These are phyloP conservation scores for Cryptocheilus praepositus DNA, from an alignment of 2,888 invertebrate genomes.

Conservation along the genomic window DNA sequence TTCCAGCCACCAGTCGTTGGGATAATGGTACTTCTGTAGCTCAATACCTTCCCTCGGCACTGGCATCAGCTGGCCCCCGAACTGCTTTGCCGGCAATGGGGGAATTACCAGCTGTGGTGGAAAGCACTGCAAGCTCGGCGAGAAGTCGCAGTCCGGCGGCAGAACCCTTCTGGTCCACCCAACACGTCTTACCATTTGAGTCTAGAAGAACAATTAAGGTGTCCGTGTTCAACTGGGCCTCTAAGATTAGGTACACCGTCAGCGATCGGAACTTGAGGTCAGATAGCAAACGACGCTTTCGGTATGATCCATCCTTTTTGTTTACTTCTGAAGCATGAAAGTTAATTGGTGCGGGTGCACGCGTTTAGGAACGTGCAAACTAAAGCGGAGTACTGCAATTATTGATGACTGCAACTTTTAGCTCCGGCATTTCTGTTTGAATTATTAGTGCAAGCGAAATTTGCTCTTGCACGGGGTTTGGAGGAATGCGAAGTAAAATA, in stretches of 20 bases:
- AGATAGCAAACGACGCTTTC: background rate
- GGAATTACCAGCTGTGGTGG: constrained; percentile 75
- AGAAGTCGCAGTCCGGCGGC: constrained; percentile 77
- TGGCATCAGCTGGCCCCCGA: constrained; percentile 75
- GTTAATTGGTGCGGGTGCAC: too few relatives aligned
- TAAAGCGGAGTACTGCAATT: too few relatives aligned
- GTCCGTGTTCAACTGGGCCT: background rate
- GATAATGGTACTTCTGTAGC: constrained; percentile 79
- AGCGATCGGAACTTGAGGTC: constrained; percentile 5
- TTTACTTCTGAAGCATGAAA: too few relatives aligned
- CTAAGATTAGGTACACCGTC: background rate
- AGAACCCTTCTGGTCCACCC: constrained; percentile 77
- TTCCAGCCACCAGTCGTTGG: constrained; percentile 78
- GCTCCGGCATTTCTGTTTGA: too few relatives aligned
- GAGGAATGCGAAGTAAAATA: too few relatives aligned
- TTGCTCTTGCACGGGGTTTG: too few relatives aligned
- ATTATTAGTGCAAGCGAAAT: too few relatives aligned
- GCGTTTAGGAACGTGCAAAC: too few relatives aligned
- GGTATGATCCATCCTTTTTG: too few relatives aligned
- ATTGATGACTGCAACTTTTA: too few relatives aligned
- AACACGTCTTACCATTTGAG: constrained; percentile 75
- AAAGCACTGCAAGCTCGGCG: constrained; percentile 76
- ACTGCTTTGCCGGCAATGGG: constrained; percentile 75
- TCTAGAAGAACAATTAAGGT: constrained; percentile 55
- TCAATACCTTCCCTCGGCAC: constrained; percentile 78